Conservation (phyloP, 1,140 invertebrate species). For the Pararge aegeria region DNA sequence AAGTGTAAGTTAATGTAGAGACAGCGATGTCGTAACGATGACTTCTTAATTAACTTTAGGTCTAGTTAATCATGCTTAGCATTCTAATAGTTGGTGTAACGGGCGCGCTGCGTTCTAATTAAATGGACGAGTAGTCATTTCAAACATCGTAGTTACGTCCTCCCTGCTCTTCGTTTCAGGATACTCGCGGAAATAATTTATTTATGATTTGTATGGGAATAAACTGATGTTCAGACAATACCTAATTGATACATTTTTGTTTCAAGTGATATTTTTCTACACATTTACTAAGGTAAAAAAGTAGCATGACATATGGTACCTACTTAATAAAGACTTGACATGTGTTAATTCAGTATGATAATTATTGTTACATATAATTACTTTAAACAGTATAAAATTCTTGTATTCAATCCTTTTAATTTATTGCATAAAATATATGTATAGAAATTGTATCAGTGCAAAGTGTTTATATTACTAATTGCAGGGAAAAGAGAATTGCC, state of each 20-base stretch:
- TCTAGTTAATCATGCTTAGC: slow-evolving; percentile 73
- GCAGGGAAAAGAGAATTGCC: slow-evolving; percentile 53
- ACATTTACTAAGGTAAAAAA: not conserved
- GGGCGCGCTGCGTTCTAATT: slow-evolving; percentile 63
- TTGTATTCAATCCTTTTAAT: slow-evolving; percentile 27
- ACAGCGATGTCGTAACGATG: slow-evolving; percentile 36
- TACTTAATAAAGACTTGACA: not conserved
- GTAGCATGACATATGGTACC: not conserved
- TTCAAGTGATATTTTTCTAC: not conserved
- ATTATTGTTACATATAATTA: no score
- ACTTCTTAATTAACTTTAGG: slow-evolving; percentile 60
- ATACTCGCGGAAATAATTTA: slow-evolving; percentile 30
- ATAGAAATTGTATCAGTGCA: slow-evolving; percentile 48
- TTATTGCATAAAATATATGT: no score
- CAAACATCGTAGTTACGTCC: slow-evolving; percentile 35
- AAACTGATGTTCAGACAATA: slow-evolving; percentile 17
- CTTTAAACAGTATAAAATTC: slow-evolving; percentile 17
- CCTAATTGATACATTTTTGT: slow-evolving; percentile 4
- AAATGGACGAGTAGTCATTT: slow-evolving; percentile 54
- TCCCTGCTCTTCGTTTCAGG: slow-evolving; percentile 32
- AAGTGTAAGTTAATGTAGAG: slow-evolving; percentile 34
- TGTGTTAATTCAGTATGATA: no score
- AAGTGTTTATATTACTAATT: slow-evolving; percentile 66
- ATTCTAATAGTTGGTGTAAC: slow-evolving; percentile 65
- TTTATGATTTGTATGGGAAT: slow-evolving; percentile 39